Conservation (phyloP, 1,140 invertebrate species). For the Heliothis subflexa region DNA sequence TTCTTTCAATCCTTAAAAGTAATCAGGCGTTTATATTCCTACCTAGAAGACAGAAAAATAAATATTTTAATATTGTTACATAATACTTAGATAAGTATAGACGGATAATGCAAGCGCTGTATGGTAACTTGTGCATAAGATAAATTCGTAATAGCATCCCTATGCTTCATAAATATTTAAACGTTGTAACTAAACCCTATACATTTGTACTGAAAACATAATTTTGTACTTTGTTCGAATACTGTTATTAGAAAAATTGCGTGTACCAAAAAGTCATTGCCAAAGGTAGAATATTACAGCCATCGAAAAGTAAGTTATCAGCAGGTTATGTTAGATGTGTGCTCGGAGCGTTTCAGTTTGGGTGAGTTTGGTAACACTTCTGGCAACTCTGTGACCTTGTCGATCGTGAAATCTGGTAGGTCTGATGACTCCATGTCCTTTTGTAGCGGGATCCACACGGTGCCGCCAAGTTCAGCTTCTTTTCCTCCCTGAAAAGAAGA, state of each 20-base stretch:
- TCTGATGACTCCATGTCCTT: slow-evolving; percentile 78
- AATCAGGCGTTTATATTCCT: slow-evolving; percentile 49
- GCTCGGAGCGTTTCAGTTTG: slow-evolving; percentile 67
- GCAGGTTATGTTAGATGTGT: slow-evolving; percentile 40
- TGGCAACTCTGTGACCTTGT: slow-evolving; percentile 81
- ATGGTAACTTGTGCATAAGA: slow-evolving; percentile 35
- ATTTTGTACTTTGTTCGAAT: slow-evolving; percentile 61
- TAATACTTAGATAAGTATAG: slow-evolving; percentile 21
- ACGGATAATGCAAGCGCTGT: slow-evolving; percentile 26
- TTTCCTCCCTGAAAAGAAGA: slow-evolving; percentile 88
- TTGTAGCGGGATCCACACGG: slow-evolving; percentile 91
- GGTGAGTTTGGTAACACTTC: slow-evolving; percentile 80
- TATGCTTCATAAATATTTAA: slow-evolving; percentile 26
- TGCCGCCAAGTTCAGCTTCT: slow-evolving; percentile 90
- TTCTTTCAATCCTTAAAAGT: slow-evolving; percentile 47
- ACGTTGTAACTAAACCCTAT: slow-evolving; percentile 34
- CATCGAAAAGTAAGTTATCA: slow-evolving; percentile 38
- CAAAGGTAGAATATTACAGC: slow-evolving; percentile 46
- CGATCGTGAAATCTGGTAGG: slow-evolving; percentile 82
- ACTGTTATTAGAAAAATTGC: slow-evolving; percentile 44
- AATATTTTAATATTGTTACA: slow-evolving; percentile 37
- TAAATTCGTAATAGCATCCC: slow-evolving; percentile 34
- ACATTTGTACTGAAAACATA: slow-evolving; percentile 59
- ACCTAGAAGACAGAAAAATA: slow-evolving; percentile 43
- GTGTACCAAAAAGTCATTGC: slow-evolving; percentile 44